These are phyloP conservation scores for Asobara japonica DNA, from an alignment of 1,140 invertebrate species.

Conservation along the genomic window DNA sequence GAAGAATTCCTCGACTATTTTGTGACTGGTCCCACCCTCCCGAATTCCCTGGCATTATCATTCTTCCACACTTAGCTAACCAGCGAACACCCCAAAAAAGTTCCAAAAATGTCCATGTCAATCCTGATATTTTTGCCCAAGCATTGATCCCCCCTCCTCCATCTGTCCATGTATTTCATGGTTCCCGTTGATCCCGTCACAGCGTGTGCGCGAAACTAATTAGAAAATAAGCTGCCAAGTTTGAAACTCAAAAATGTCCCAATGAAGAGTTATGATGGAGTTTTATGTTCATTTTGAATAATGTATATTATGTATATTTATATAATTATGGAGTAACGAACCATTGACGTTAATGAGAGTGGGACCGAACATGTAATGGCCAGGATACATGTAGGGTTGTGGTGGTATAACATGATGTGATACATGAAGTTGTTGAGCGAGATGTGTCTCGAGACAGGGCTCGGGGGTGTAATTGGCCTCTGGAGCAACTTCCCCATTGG, in stretches of 20 bases:
- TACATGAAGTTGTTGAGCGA: conserved; percentile 55
- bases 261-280: not conserved
- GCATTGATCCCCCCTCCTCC: not conserved
- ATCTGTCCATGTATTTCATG: not conserved
- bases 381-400: conserved; percentile 64
- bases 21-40: too few relatives aligned
- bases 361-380: conserved; percentile 66
- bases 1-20: too few relatives aligned
- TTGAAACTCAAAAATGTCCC: not conserved
- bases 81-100: too few relatives aligned
- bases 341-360: conserved; percentile 65
- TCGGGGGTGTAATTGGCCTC: conserved; percentile 2
- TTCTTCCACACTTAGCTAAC: too few relatives aligned
- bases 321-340: conserved; percentile 48
- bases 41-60: too few relatives aligned
- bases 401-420: conserved; percentile 54
- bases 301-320: not conserved
- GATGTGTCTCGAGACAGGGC: conserved; percentile 29
- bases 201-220: conserved; percentile 21
- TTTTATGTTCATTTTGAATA: not conserved
- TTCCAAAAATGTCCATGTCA: too few relatives aligned
- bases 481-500: conserved; percentile 24
- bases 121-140: too few relatives aligned
- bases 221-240: not conserved
- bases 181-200: conserved; percentile 36